These are phyloP conservation scores for Pristionchus entomophagus DNA, from an alignment of 2,888 invertebrate species.

Conservation along the genomic window DNA sequence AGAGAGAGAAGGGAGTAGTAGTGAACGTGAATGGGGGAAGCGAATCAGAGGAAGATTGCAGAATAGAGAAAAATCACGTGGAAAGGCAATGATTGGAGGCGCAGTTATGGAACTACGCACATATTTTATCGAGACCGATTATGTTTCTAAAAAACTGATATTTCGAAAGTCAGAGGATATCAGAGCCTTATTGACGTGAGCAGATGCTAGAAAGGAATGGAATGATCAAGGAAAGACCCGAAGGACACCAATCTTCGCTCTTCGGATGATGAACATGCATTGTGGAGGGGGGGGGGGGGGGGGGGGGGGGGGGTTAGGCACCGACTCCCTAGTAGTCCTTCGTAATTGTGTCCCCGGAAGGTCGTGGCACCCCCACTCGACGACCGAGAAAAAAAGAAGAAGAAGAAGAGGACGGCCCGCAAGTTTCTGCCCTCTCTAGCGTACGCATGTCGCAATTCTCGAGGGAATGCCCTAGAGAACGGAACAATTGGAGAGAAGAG, in stretches of 20 bases:
- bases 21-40: constrained; percentile 18
- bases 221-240: too few species aligned
- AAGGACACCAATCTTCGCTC: too few species aligned
- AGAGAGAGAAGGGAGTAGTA: neutral
- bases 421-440: constrained; percentile 43
- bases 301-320: neutral
- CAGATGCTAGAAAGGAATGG: too few species aligned
- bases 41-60: constrained; percentile 20
- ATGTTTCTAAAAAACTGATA: neutral
- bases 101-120: neutral
- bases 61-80: constrained; percentile 24
- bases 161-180: too few species aligned
- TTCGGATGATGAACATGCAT: constrained; percentile 4
- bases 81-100: neutral
- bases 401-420: constrained; percentile 1
- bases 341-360: constrained; percentile 47
- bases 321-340: neutral
- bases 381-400: constrained; percentile 21
- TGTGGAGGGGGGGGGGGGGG: neutral
- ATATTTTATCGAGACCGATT: too few species aligned
- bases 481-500: constrained; percentile 36
- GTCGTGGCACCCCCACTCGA: constrained; percentile 44
- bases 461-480: constrained; percentile 27
- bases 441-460: constrained; percentile 44
- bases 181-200: too few species aligned